phyloP scores from a whole-genome alignment of 2,888 invertebrate genomes.

The Watsonalla binaria region DNA sequence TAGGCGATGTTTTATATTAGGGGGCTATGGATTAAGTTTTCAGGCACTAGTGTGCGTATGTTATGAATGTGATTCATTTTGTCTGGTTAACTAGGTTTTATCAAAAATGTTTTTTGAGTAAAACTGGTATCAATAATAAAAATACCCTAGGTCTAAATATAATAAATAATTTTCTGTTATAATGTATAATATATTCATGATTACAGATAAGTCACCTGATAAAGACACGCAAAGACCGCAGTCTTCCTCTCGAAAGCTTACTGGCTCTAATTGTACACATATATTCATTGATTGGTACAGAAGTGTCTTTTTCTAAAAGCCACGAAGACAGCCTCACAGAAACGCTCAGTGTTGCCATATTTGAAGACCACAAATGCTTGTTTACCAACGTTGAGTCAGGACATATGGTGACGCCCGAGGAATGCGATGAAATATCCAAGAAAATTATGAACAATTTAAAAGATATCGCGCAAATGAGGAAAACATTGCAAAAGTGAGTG shows the following conservation, averaged over 20 bases:
- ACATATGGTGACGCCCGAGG: constrained; percentile 42
- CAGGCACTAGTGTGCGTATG: too few relatives aligned
- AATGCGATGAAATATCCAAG: constrained; percentile 44
- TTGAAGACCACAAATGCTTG: constrained; percentile 71
- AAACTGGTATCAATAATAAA: too few relatives aligned
- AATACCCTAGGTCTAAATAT: too few relatives aligned
- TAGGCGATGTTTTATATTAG: too few relatives aligned
- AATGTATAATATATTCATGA: neutral
- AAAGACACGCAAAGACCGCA: constrained; percentile 71
- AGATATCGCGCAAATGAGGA: constrained; percentile 60
- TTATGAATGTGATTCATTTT: too few relatives aligned
- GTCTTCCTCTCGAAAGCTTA: constrained; percentile 76
- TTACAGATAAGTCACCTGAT: constrained; percentile 78
- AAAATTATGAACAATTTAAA: constrained; percentile 49
- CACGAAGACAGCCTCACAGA: constrained; percentile 72
- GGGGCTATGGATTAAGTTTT: too few relatives aligned
- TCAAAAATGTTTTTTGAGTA: too few relatives aligned
- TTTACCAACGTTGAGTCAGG: constrained; percentile 24
- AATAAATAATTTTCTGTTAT: neutral
- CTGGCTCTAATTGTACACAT: constrained; percentile 79
- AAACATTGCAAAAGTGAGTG: constrained; percentile 53
- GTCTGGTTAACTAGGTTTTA: too few relatives aligned
- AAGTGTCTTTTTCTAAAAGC: constrained; percentile 70
- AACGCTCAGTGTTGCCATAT: constrained; percentile 75
- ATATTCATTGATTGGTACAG: constrained; percentile 80